phyloP scores from a whole-genome alignment of 2,113 vertebrate species.

The Ivindomyrus marchei region DNA sequence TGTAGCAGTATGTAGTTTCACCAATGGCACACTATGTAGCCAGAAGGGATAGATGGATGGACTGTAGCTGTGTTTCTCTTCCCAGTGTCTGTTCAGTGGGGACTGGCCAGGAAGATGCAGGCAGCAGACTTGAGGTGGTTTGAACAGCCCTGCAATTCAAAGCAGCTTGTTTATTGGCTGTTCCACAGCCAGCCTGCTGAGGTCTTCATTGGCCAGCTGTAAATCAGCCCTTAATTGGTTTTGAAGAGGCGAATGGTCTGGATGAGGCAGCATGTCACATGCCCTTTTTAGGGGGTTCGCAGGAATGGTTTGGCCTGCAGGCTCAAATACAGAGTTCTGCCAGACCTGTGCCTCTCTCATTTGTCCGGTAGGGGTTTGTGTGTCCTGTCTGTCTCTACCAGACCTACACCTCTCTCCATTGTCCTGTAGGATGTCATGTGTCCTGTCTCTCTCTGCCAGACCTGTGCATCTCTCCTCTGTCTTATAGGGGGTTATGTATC shows the following conservation, averaged over 20 bases:
- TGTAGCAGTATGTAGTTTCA: neutral
- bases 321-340: neutral
- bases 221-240: neutral
- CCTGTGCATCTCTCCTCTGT: neutral
- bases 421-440: neutral
- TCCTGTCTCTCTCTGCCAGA: neutral
- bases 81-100: neutral
- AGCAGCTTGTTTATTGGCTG: neutral
- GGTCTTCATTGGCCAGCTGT: neutral
- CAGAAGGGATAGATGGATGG: neutral
- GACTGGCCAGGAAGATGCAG: neutral
- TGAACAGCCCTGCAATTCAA: neutral
- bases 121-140: neutral
- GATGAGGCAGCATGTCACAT: neutral
- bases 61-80: neutral
- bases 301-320: neutral
- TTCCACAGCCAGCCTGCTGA: neutral
- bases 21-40: neutral
- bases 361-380: neutral
- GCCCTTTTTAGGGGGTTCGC: neutral
- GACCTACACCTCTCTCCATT: neutral
- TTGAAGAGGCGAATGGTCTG: neutral
- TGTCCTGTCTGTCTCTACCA: neutral
- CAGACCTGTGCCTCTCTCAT: neutral
- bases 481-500: neutral